A percentile compares a stretch with the other conserved stretches of the same genome.
Conservation (phyloP, 1,140 invertebrate species). For the Drosophila nebulosa region DNA sequence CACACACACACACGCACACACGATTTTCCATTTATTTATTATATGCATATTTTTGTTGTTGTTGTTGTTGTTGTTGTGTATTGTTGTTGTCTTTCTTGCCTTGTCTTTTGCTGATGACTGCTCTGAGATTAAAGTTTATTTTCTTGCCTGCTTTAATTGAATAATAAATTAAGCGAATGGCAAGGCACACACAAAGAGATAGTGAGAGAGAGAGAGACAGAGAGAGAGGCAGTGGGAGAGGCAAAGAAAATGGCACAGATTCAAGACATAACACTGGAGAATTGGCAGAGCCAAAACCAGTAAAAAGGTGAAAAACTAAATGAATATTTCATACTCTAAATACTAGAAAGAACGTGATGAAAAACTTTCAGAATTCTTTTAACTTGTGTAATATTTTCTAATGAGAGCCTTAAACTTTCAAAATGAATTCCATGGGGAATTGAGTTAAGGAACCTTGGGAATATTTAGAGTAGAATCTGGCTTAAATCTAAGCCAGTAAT, state of each 20-base stretch:
- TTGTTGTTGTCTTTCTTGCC: constrained; percentile 21
- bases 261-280: not conserved
- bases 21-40: constrained; percentile 69
- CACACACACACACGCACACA: constrained; percentile 67
- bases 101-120: constrained; percentile 58
- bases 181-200: constrained; percentile 29
- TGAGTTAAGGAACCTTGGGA: too few species aligned
- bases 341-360: not conserved
- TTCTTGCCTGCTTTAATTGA: constrained; percentile 69
- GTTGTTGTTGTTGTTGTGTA: not conserved
- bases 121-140: constrained; percentile 71
- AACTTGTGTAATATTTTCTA: too few species aligned
- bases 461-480: too few species aligned
- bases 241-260: not conserved
- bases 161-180: constrained; percentile 75
- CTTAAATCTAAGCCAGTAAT: too few species aligned
- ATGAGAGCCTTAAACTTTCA: too few species aligned
- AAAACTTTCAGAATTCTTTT: not conserved
- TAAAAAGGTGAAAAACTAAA: not conserved
- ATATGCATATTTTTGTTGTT: constrained; percentile 13
- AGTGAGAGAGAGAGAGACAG: constrained; percentile 12
- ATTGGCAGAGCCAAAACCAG: not conserved
- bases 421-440: too few species aligned
- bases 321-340: constrained; percentile 1
- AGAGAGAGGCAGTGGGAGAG: not conserved